Base-by-base conservation (phyloP, 2,797 vertebrate species). In the Phyllotis vaccarum region DNA sequence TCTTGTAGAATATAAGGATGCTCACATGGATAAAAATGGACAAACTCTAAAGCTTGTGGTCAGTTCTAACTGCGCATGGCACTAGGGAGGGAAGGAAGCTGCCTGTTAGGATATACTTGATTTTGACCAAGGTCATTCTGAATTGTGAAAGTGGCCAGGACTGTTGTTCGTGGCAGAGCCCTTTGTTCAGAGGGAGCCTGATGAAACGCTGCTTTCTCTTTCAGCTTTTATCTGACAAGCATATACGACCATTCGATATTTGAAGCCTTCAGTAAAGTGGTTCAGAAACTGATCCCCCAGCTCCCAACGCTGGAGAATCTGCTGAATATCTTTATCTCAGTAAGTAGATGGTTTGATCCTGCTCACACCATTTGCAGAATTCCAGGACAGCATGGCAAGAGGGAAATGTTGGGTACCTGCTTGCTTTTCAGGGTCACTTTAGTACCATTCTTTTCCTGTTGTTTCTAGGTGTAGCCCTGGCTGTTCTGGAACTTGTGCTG, bases 301-400 rank as follows among this genome's bases (percentile, higher is more conserved):
- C 99, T 99, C 89, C 99, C 99, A 90, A 99, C 99, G 29, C 98
- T 99, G 98, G 99, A 99, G 98, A 99, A 99, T 96, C 99, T 99
- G 95, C 99, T 99, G 96, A 99, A 99, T 99, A 99, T 99, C 98
- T 99, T 99, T 98, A 99, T 99, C 98, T 99, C 99, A 93, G 99
- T 99, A 98, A 99, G 99, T 99, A 98, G 89, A 92, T 52, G n/a
- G 56, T 86, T 91, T 54, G 22, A 4, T 68, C 58, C 46, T 54
- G 8, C 62, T 72, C 62, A 40, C 54, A 27, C 76, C 52, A 56
- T 80, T 76, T 54, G 27, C 19, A 49, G 86, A 94, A 78, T 92
- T 95, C 78, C 22, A 91, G 68, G 95, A 40, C 89, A 60, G 54
- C 49, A 49, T 66, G 34, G 40, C 46, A 60, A 74, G n/a, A 31